phyloP scores from a whole-genome alignment of 2,888 invertebrate species.

The Cremastobaeus sp. region DNA sequence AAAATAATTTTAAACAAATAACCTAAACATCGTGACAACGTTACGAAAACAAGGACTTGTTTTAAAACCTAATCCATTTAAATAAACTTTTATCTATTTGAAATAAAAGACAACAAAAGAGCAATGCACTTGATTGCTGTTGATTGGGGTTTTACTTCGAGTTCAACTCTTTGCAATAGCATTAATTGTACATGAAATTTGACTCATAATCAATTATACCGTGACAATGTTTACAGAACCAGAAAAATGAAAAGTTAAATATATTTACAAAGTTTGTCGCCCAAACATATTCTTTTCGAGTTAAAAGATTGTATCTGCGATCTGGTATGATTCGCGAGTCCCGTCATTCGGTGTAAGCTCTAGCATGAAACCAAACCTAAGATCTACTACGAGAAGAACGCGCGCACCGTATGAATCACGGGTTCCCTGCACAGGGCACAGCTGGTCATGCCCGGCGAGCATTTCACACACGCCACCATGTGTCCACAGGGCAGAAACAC shows the following conservation, averaged over 20 bases:
- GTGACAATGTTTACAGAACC: no score
- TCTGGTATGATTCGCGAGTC: constrained; percentile 74
- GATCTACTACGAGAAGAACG: constrained; percentile 79
- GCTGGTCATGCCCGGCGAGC: constrained; percentile 90
- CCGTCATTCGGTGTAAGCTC: constrained; percentile 67
- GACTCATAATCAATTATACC: no score
- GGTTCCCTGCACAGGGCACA: constrained; percentile 93
- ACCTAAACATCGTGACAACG: no score
- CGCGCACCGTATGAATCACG: constrained; percentile 84
- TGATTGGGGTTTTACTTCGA: no score
- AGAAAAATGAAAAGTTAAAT: constrained; percentile 11
- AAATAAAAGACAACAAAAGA: no score
- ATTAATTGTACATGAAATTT: no score
- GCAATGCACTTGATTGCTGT: no score
- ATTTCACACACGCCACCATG: constrained; percentile 93
- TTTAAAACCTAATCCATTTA: no score
- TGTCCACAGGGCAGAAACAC: constrained; percentile 97
- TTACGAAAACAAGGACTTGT: no score
- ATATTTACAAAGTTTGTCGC: background rate
- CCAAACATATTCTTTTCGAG: background rate
- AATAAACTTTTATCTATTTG: no score
- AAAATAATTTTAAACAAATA: no score
- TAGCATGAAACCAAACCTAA: constrained; percentile 6
- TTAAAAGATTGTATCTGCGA: constrained; percentile 67
- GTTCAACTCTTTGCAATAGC: no score